Evolutionary conservation across 2,113 vertebrate genomes (phyloP).

Genomic region (Gallinago paraguaiae): DNA sequence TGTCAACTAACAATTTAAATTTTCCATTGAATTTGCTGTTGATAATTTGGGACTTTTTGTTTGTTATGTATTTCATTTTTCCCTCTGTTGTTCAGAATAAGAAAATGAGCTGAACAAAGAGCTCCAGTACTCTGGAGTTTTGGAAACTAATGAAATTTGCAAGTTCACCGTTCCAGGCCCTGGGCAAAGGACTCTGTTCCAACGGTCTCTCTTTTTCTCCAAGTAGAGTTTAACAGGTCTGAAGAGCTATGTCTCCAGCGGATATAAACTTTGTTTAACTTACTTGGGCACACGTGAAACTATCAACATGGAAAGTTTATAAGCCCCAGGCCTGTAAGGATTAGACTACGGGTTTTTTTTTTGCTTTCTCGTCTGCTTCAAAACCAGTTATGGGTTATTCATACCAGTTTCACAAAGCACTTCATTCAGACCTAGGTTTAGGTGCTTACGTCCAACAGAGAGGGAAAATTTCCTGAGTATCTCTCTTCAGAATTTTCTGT

Average conservation of each 20-base stretch:
- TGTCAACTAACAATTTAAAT: background rate
- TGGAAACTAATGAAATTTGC: background rate
- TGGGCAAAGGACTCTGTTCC: background rate
- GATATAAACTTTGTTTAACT: slow-evolving; percentile 2
- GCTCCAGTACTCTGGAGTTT: background rate
- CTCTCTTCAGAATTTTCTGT: background rate
- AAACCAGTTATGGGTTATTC: background rate
- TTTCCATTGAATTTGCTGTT: background rate
- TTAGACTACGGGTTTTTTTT: background rate
- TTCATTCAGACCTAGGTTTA: slow-evolving; percentile 6
- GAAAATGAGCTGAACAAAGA: background rate
- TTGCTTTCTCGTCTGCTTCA: slow-evolving; percentile 11
- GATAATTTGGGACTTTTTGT: background rate
- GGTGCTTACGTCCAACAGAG: background rate
- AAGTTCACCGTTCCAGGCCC: background rate
- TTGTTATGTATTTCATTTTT: background rate
- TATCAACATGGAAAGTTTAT: slow-evolving; percentile 23
- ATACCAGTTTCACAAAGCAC: slow-evolving; percentile 13
- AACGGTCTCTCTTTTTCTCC: background rate
- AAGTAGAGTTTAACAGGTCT: background rate
- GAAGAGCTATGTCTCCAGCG: background rate
- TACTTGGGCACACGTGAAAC: background rate
- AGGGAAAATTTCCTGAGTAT: background rate
- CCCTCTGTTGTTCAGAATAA: background rate
- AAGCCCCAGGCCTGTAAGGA: background rate